phyloP scores from a whole-genome alignment of 2,113 vertebrate genomes.

The Gallinago paraguaiae region DNA sequence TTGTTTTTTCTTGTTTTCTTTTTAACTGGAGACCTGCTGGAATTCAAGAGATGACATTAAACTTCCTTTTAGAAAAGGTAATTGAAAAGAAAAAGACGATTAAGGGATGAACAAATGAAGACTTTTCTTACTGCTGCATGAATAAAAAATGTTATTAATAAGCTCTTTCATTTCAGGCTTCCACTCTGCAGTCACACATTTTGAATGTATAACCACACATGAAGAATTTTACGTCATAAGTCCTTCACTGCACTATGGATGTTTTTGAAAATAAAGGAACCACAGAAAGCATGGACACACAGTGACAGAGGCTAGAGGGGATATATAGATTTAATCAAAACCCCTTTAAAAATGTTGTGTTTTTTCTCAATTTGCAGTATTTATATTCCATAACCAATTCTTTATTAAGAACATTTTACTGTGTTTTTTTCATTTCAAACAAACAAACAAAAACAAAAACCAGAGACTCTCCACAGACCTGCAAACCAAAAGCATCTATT shows the following conservation, averaged over 20 bases:
- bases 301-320: neutral
- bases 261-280: neutral
- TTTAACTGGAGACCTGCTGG: neutral
- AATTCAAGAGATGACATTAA: neutral
- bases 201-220: neutral
- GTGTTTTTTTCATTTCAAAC: neutral
- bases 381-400: neutral
- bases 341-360: neutral
- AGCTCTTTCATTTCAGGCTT: conserved; percentile 14
- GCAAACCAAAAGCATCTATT: neutral
- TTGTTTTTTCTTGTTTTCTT: neutral
- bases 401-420: neutral
- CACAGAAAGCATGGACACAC: neutral
- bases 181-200: neutral
- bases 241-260: neutral
- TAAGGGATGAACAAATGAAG: conserved; percentile 38
- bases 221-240: neutral
- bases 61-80: conserved; percentile 3
- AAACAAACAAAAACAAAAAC: neutral
- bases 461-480: neutral
- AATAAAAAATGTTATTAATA: conserved; percentile 46
- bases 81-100: conserved; percentile 25
- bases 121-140: conserved; percentile 3
- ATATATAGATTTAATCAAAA: neutral
- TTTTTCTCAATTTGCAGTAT: neutral